Conservation (phyloP, 2,888 invertebrate genomes). For the Pristionchus entomophagus region DNA sequence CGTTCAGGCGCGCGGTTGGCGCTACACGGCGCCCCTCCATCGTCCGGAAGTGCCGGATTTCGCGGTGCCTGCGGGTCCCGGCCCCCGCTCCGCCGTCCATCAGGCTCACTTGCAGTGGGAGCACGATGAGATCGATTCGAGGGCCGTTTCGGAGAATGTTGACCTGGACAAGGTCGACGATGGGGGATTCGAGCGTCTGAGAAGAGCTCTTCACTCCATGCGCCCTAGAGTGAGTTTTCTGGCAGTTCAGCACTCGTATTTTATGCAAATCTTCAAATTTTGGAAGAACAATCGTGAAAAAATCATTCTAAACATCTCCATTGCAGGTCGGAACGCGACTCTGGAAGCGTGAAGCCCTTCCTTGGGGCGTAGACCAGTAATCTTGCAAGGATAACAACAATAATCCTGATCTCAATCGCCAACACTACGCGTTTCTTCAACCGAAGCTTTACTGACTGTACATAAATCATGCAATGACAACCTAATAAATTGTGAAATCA, state of each 20-base stretch:
- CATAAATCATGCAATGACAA: background rate
- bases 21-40: constrained; percentile 3
- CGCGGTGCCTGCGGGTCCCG: background rate
- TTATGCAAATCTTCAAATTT: background rate
- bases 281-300: background rate
- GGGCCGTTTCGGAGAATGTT: constrained; percentile 42
- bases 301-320: background rate
- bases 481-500: background rate
- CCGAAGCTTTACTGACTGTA: background rate
- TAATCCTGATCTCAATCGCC: constrained; percentile 20
- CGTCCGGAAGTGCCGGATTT: background rate
- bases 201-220: constrained; percentile 45
- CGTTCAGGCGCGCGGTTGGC: background rate
- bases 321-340: constrained; percentile 35
- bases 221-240: constrained; percentile 22
- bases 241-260: background rate
- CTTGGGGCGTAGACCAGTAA: constrained; percentile 22
- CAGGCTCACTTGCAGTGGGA: constrained; percentile 34
- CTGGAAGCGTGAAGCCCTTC: constrained; percentile 10
- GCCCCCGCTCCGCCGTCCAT: background rate
- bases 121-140: constrained; percentile 40
- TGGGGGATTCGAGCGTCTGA: constrained; percentile 30
- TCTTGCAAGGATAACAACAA: background rate
- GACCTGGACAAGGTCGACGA: constrained; percentile 44
- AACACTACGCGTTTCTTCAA: background rate